Evolutionary conservation across 2,797 vertebrate species (phyloP), one percentile per base, ranked within the genome.

Genomic region (Pteropus rufus): DNA sequence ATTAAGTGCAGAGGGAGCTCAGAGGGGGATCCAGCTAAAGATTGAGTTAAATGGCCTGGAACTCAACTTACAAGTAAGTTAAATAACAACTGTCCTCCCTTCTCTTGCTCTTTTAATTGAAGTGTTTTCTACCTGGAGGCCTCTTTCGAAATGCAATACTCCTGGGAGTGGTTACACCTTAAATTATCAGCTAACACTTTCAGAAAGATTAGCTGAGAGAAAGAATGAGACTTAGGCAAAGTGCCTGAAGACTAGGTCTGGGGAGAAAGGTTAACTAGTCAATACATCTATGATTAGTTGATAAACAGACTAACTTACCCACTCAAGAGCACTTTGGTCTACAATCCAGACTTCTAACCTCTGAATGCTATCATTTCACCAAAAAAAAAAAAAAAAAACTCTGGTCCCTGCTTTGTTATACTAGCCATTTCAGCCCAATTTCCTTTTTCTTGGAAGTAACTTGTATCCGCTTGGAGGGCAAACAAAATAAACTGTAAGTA

Each of bases 81-180:
- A 93, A 92, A 72, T 92, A 94, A 77, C 86, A 36, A 7, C 60
- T 1, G 39, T 73, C 29, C 46, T 56, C 54, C 24, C n/a, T 31
- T 54, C 62, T 46, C 62, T 23, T 16, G 23, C 49, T 72, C 44
- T 83, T 84, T 64, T 69, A 76, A 81, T 8, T 9, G 54, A 36
- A 72, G 81, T 41, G 34, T 75, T 93, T 95, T 89, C 94, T 64
- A 26, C 72, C 67, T 69, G 81, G 49, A 93, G 91, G 67, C 64
- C 85, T 46, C 49, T 85, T 90, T 64, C 86, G 96, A 97, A 97
- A 97, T 26, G 69, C 52, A 82, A 85, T 92, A 84, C 93, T 64
- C 96, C 96, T 96, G 93, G 77, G 96, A 96, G 72, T 39, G 52
- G 39, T 60, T 81, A 89, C 52, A 49, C 89, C 89, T 91, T 62